These are phyloP conservation scores for Myxocyprinus asiaticus DNA, from an alignment of 2,113 vertebrate species.

Conservation along the genomic window DNA sequence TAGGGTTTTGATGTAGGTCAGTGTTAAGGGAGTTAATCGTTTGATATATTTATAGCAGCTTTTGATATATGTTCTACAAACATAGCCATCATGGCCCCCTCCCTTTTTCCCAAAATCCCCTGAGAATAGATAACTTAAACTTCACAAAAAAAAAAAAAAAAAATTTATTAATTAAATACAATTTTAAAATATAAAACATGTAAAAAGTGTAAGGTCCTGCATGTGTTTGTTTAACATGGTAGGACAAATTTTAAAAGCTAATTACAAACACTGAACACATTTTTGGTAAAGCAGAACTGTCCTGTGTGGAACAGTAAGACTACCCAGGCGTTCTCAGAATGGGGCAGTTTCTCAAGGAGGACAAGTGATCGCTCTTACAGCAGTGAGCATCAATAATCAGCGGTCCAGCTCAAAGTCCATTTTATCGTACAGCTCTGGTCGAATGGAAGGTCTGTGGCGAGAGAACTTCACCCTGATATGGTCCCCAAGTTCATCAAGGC, in stretches of 20 bases:
- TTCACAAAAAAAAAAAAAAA: background rate
- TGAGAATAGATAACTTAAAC: constrained; percentile 6
- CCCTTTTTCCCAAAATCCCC: background rate
- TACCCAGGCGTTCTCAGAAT: background rate
- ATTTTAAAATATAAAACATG: constrained; percentile 7
- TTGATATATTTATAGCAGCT: constrained; percentile 41
- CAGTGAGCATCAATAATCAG: constrained; percentile 61
- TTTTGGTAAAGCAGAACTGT: background rate
- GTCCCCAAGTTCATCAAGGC: constrained; percentile 87
- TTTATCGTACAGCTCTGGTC: constrained; percentile 69
- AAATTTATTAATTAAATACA: constrained; percentile 16
- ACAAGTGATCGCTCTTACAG: constrained; percentile 28
- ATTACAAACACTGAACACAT: constrained; percentile 17
- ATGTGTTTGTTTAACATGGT: background rate
- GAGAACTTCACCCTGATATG: constrained; percentile 87
- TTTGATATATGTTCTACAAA: constrained; percentile 19
- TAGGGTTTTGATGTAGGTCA: constrained; percentile 46
- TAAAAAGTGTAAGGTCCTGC: background rate
- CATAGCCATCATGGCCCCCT: background rate
- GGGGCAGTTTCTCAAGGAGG: background rate
- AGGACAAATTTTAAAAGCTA: background rate
- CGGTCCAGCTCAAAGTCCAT: constrained; percentile 77
- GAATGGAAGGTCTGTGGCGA: constrained; percentile 67
- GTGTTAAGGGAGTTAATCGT: constrained; percentile 34
- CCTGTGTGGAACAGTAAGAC: background rate